Evolutionary conservation across 2,113 vertebrate species (phyloP).

Genomic region (Anseranas semipalmata): DNA sequence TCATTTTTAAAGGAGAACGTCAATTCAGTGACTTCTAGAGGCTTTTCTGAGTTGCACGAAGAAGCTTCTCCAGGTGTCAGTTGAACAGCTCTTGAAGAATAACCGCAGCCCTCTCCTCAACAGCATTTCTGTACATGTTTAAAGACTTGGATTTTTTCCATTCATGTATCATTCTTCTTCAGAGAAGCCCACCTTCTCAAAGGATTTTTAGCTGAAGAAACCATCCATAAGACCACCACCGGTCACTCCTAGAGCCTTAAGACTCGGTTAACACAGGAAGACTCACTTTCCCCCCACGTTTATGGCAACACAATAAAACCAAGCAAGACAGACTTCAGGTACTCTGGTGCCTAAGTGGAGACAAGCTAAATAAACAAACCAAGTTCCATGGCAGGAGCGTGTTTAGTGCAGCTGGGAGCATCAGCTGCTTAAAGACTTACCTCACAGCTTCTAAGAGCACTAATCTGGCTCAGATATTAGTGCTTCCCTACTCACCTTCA

Average conservation of each 20-base stretch:
- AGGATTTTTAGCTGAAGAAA: not conserved
- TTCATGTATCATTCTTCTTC: not conserved
- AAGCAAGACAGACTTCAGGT: not conserved
- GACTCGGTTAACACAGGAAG: not conserved
- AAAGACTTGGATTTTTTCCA: not conserved
- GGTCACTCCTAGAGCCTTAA: not conserved
- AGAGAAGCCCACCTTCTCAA: not conserved
- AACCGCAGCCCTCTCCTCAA: not conserved
- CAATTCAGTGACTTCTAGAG: not conserved
- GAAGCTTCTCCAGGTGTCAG: not conserved
- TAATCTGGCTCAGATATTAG: constrained; percentile 48
- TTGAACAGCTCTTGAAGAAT: not conserved
- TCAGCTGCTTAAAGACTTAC: constrained; percentile 62
- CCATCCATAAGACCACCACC: not conserved
- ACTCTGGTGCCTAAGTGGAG: not conserved
- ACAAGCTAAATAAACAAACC: not conserved
- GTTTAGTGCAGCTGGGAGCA: not conserved
- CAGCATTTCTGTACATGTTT: not conserved
- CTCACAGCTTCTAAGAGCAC: constrained; percentile 26
- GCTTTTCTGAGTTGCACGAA: not conserved
- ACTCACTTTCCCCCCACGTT: not conserved
- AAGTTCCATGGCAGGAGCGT: not conserved
- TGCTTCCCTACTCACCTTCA: constrained; percentile 25
- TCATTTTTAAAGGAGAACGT: not conserved
- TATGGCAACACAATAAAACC: not conserved